phyloP scores from a whole-genome alignment of 2,888 invertebrate species.

The Orthonevra nobilis region DNA sequence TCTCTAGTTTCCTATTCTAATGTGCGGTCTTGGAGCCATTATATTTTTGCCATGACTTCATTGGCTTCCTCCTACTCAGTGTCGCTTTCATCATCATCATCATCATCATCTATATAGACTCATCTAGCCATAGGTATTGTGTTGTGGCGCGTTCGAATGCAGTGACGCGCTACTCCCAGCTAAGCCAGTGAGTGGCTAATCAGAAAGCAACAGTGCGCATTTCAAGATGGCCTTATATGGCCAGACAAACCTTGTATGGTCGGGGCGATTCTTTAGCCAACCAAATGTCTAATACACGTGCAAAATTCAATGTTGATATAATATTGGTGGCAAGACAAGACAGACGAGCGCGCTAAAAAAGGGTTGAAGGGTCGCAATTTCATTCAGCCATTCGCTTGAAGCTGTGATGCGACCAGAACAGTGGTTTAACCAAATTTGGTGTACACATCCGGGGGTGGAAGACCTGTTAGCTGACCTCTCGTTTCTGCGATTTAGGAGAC shows the following conservation, averaged over 20 bases:
- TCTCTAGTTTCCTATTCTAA: conserved; percentile 59
- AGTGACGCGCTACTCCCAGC: conserved; percentile 64
- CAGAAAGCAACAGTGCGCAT: conserved; percentile 67
- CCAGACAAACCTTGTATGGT: conserved; percentile 55
- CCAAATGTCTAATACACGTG: conserved; percentile 69
- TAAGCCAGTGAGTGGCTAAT: conserved; percentile 64
- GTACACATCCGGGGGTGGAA: conserved; percentile 66
- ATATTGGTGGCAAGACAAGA: conserved; percentile 32
- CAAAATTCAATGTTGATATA: conserved; percentile 64
- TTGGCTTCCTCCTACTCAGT: conserved; percentile 67
- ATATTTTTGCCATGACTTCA: conserved; percentile 69
- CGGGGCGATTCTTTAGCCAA: conserved; percentile 58
- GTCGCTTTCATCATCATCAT: conserved; percentile 20
- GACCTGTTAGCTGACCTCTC: conserved; percentile 68
- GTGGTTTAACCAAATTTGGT: conserved; percentile 60
- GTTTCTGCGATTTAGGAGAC: conserved; percentile 23
- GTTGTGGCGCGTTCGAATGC: conserved; percentile 66
- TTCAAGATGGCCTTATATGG: conserved; percentile 67
- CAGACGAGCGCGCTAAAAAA: too few species aligned
- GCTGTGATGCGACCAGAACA: conserved; percentile 6
- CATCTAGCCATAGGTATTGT: conserved; percentile 7
- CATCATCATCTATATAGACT: conserved; percentile 35
- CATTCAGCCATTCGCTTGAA: conserved; percentile 60
- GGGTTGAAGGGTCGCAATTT: conserved; percentile 68
- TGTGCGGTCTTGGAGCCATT: conserved; percentile 50